phyloP scores from a whole-genome alignment of 2,797 vertebrate species.

The Bradypodion pumilum region DNA sequence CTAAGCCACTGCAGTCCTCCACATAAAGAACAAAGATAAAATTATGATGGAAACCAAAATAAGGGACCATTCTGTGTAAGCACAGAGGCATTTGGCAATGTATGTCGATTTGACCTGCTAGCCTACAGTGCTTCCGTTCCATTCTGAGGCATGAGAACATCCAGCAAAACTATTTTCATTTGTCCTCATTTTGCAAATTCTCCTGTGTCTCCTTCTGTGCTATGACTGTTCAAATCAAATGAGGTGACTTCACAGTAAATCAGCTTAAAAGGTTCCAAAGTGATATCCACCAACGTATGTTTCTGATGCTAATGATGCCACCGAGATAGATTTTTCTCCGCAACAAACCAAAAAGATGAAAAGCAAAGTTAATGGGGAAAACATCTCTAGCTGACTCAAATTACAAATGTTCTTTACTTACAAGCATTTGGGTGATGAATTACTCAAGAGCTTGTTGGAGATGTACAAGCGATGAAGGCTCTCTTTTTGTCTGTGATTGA shows the following conservation, averaged over 20 bases:
- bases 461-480: neutral
- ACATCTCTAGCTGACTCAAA: slow-evolving; percentile 24
- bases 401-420: neutral
- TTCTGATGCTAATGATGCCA: slow-evolving; percentile 62
- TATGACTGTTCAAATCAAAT: slow-evolving; percentile 68
- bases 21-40: neutral
- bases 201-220: slow-evolving; percentile 64
- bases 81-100: neutral
- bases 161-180: slow-evolving; percentile 68
- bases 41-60: neutral
- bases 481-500: slow-evolving; percentile 41
- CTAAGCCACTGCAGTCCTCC: no score
- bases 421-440: slow-evolving; percentile 24
- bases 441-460: neutral
- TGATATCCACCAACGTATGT: slow-evolving; percentile 63
- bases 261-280: slow-evolving; percentile 65
- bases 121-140: neutral
- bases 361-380: slow-evolving; percentile 46
- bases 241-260: slow-evolving; percentile 71
- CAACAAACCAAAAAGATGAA: slow-evolving; percentile 29
- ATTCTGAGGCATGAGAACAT: neutral
- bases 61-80: neutral
- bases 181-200: slow-evolving; percentile 68
- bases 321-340: slow-evolving; percentile 51
- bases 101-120: neutral